Base-by-base conservation (phyloP, 2,113 vertebrate genomes). In the Pycnonotus jocosus region DNA sequence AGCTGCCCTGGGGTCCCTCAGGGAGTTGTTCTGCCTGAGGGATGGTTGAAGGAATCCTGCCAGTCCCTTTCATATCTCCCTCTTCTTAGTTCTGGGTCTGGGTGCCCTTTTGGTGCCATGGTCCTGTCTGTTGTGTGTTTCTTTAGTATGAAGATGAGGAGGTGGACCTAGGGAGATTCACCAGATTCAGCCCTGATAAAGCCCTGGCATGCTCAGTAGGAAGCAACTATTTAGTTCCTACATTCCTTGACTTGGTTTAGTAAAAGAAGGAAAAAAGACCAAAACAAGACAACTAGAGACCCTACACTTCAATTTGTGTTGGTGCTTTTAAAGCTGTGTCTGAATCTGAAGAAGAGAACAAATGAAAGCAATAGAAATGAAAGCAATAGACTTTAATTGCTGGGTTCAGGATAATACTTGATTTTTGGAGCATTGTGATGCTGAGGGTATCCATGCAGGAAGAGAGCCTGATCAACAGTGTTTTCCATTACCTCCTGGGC, bases 401-500 rank as follows among this genome's bases (percentile, higher is more conserved):
- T 74, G 28, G 12, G 33, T 35, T 70, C 8, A 10, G 23, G 12
- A 18, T 7, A 35, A 18, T 22, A 2, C 7, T 56, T 30, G 16
- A 24, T 17, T 84, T 68, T 61, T 37, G 3, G 17, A 15, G 40
- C 11, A 50, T 22, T 78, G 48, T 69, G 19, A 7, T 74, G 47
- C 40, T 11, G 2, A 31, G 30, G 6, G 10, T 71, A 2, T 48
- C 18, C 0, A 0, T 35, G 44, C 4, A 42, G 38, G 30, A 79
- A 31, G 24, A 53, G 31, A 50, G 11, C 38, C 10, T 0, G 0
- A 25, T 15, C 12, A 37, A 3, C 5, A 4, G 13, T 4, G 7
- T 21, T 84, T 16, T 90, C 7, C 54, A 30, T 37, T 31, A 30
- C 5, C 22, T 86, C 44, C 45, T 44, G 21, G 48, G 33, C 20